A percentile compares a stretch with the other conserved stretches of the same genome.
Evolutionary conservation across 2,888 invertebrate species (phyloP).

Genomic region (Drosophila longiperda): DNA sequence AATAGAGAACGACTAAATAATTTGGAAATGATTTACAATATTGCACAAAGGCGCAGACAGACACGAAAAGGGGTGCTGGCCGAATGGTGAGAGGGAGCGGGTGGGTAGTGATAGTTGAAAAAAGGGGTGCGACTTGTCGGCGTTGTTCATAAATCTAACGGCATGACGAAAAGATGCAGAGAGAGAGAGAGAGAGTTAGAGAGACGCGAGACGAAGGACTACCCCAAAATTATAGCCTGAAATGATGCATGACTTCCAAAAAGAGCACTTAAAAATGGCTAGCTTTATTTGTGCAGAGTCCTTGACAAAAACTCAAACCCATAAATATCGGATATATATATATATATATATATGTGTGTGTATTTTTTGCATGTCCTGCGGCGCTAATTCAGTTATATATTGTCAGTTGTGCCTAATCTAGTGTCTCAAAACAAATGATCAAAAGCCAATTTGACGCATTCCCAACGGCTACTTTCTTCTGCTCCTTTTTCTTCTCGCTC

Average conservation of each 20-base stretch:
- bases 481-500: slow-evolving; percentile 8
- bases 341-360: background rate
- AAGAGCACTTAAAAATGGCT: background rate
- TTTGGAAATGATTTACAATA: slow-evolving; percentile 82
- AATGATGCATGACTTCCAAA: slow-evolving; percentile 69
- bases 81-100: background rate
- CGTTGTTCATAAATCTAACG: slow-evolving; percentile 74
- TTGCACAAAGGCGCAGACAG: slow-evolving; percentile 47
- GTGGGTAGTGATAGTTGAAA: background rate
- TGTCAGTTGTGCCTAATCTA: slow-evolving; percentile 70
- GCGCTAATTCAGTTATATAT: slow-evolving; percentile 78
- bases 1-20: slow-evolving; percentile 76
- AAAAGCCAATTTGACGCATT: slow-evolving; percentile 31
- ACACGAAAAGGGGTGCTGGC: background rate
- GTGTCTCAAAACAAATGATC: slow-evolving; percentile 38
- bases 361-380: slow-evolving; percentile 54
- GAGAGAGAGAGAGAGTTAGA: slow-evolving; percentile 18
- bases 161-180: slow-evolving; percentile 78
- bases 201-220: slow-evolving; percentile 13
- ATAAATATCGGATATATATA: slow-evolving; percentile 1
- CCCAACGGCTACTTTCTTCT: background rate
- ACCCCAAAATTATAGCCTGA: slow-evolving; percentile 34
- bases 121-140: slow-evolving; percentile 40
- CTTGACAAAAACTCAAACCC: slow-evolving; percentile 37
- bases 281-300: slow-evolving; percentile 15